Base-by-base conservation (phyloP, 1,140 invertebrate species). In the Heliothis virescens region DNA sequence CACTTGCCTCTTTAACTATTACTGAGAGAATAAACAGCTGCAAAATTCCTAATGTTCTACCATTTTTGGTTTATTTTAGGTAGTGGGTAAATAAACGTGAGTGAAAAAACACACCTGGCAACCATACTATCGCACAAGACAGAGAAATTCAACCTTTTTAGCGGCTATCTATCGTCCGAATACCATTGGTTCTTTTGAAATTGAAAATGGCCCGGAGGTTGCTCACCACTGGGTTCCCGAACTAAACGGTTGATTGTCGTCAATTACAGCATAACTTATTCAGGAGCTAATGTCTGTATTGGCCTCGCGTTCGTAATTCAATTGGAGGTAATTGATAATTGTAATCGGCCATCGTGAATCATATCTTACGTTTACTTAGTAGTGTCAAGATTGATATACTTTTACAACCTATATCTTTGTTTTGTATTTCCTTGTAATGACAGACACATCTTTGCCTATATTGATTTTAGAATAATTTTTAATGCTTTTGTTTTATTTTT, bases 271-370 rank as follows among this genome's bases (percentile, higher is more conserved):
- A 71, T 71, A 29, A 71, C 48, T 71, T 53, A 71, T 71, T 71
- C 69, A 72, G 26, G 21, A 41, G 26, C 50, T 72, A 57, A 72
- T 55, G 29, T 72, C 26, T 60, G 57, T 75, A 75, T 60, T 60
- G 55, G 48, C 72, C 34, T 59, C 41, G 26, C n/a, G 55, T 48
- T 29, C 11, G 55, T 62, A 62, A 60, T 75, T 50, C 55, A 75
- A 75, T 75, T 75, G 29, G 41, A 26, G 72, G 55, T 75, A 75
- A 75, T 75, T 62, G 72, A 75, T 75, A 75, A 75, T 62, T 62
- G 55, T 75, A 75, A 75, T 75, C 72, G 55, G 72, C 11, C 72
- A 75, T 75, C 67, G 67, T 71, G 67, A 60, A 62, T 59, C 55
- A 60, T 62, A 75, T 62, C 57, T 67, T 12, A 26, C 62, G 72